Percentiles rank a stretch among this genome's conserved stretches.
These are phyloP conservation scores for Elegia similella DNA, from an alignment of 2,888 invertebrate species.

Conservation along the genomic window DNA sequence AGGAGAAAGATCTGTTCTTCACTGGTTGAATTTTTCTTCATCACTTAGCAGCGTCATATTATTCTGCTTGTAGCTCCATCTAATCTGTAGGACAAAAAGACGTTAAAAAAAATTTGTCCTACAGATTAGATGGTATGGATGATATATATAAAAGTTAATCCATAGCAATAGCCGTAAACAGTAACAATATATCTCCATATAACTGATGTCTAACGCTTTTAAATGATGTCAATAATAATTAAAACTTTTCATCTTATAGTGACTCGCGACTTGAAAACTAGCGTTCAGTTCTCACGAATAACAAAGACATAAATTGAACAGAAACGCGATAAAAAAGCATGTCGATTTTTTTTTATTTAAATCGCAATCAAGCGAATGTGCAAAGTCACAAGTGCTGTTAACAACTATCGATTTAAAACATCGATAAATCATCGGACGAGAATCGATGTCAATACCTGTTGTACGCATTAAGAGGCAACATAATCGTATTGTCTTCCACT, in stretches of 20 bases:
- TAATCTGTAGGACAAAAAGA: too few species aligned
- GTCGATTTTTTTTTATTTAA: conserved; percentile 8
- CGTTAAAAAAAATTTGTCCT: too few species aligned
- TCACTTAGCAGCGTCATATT: too few species aligned
- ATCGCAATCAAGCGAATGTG: conserved; percentile 20
- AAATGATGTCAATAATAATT: conserved; percentile 4
- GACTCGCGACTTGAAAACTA: not conserved
- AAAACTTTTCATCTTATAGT: conserved; percentile 1
- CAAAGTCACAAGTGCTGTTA: conserved; percentile 25
- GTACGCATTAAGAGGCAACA: conserved; percentile 27
- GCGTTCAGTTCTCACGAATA: not conserved
- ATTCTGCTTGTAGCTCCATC: too few species aligned
- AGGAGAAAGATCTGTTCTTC: too few species aligned
- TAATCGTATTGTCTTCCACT: conserved; percentile 28
- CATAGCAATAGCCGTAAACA: too few species aligned
- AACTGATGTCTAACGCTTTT: not conserved
- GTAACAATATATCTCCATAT: too few species aligned
- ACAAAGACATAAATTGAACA: conserved; percentile 8
- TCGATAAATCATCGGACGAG: conserved; percentile 24
- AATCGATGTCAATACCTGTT: conserved; percentile 28
- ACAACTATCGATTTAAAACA: conserved; percentile 20
- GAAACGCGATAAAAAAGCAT: conserved; percentile 13
- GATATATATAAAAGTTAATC: too few species aligned
- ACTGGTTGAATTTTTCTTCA: too few species aligned
- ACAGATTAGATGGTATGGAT: too few species aligned